A percentile compares a stretch with the other conserved stretches of the same genome.
Conservation (phyloP, 2,797 vertebrate species). For the Argyrosomus regius region DNA sequence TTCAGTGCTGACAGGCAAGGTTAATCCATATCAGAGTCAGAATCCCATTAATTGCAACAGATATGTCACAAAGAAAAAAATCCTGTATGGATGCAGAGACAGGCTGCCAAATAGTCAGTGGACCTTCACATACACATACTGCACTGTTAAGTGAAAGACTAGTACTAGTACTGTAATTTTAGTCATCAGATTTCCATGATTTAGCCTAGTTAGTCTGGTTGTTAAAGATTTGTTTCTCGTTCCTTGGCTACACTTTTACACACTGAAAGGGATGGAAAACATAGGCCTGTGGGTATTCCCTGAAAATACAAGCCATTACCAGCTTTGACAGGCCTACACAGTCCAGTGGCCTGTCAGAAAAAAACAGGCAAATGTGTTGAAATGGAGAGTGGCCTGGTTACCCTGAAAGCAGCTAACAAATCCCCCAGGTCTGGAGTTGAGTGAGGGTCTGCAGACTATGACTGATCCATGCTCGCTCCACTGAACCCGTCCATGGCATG, state of each 20-base stretch:
- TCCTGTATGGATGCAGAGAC: constrained; percentile 1
- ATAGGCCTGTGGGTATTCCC: constrained; percentile 18
- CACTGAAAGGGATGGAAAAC: neutral
- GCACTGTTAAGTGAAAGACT: neutral
- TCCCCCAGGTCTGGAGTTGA: constrained; percentile 63
- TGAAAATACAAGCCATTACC: constrained; percentile 59
- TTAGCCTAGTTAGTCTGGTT: neutral
- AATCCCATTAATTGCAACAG: constrained; percentile 35
- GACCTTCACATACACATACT: neutral
- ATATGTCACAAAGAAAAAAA: constrained; percentile 11
- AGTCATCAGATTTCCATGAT: neutral
- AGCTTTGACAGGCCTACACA: constrained; percentile 70
- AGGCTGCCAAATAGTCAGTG: neutral
- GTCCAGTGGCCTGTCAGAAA: constrained; percentile 73
- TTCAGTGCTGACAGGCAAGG: constrained; percentile 15
- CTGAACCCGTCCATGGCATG: constrained; percentile 52
- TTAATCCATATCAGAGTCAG: constrained; percentile 41
- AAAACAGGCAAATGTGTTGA: constrained; percentile 61
- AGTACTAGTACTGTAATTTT: neutral
- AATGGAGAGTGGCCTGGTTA: constrained; percentile 64
- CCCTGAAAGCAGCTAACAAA: constrained; percentile 71
- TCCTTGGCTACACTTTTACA: constrained; percentile 11
- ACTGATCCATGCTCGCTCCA: constrained; percentile 64
- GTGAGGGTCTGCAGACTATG: constrained; percentile 56
- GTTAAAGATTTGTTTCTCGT: constrained; percentile 2